Evolutionary conservation across 2,797 vertebrate species (phyloP).

Genomic region (Epinephelus malabaricus): DNA sequence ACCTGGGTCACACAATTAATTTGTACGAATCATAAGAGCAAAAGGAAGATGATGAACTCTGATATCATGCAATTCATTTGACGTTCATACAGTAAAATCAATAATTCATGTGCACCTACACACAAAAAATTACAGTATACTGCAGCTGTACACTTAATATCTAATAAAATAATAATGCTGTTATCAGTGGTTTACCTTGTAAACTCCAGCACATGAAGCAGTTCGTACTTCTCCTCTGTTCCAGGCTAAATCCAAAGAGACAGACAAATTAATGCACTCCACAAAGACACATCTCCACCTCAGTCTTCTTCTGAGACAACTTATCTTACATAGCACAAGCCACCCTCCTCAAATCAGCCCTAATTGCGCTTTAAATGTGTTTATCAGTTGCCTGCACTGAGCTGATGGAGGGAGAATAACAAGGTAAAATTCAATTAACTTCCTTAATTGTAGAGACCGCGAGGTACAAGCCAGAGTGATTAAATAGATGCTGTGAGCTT

Average conservation of each 20-base stretch:
- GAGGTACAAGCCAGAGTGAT: constrained; percentile 70
- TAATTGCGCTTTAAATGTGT: constrained; percentile 72
- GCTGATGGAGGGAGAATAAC: constrained; percentile 62
- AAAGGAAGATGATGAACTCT: constrained; percentile 13
- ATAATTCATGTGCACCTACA: neutral
- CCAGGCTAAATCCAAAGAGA: constrained; percentile 85
- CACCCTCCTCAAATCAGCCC: constrained; percentile 55
- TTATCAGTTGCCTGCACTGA: constrained; percentile 63
- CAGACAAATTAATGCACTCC: constrained; percentile 22
- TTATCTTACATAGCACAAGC: constrained; percentile 50
- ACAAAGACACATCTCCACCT: constrained; percentile 28
- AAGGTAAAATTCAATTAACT: constrained; percentile 77
- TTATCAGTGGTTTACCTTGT: constrained; percentile 85
- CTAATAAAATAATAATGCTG: neutral
- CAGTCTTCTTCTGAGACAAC: constrained; percentile 30
- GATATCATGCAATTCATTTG: neutral
- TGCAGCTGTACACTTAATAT: neutral
- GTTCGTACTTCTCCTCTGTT: constrained; percentile 93
- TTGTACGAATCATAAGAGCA: constrained; percentile 5
- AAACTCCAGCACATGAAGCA: constrained; percentile 97
- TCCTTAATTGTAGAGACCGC: constrained; percentile 62
- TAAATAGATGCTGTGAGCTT: constrained; percentile 59
- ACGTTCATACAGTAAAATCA: neutral
- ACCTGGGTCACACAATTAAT: constrained; percentile 34
- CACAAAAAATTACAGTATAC: neutral